Percentiles rank a stretch among this genome's conserved stretches.
These are phyloP conservation scores for Parazoanthus swiftii DNA, from an alignment of 92 coral and sea anemone species.

Conservation along the genomic window DNA sequence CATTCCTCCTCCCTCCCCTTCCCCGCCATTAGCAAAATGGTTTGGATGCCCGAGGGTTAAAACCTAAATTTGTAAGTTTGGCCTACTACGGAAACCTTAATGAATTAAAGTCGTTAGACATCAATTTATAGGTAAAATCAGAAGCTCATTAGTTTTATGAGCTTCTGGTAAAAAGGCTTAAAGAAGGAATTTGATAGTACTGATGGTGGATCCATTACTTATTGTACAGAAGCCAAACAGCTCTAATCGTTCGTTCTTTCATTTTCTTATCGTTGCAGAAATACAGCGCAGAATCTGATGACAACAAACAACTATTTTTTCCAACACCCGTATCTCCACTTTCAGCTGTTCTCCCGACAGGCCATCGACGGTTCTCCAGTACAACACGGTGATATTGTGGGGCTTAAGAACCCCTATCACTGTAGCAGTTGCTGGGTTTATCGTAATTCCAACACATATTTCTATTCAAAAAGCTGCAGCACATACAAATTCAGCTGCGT, in stretches of 20 bases:
- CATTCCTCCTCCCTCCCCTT: not conserved
- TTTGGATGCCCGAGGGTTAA: no score
- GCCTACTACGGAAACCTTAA: no score
- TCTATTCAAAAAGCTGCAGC: not conserved
- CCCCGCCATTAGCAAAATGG: not conserved
- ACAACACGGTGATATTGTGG: conserved; percentile 5
- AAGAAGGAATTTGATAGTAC: no score
- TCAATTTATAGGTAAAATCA: no score
- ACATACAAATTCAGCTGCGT: not conserved
- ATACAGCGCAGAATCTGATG: not conserved
- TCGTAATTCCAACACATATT: not conserved
- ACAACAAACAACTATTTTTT: not conserved
- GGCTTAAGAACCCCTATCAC: not conserved
- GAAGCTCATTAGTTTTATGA: no score
- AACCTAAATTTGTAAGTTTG: no score
- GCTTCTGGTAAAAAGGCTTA: no score
- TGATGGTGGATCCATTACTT: no score
- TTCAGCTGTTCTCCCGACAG: conserved; percentile 13
- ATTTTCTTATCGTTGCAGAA: not conserved
- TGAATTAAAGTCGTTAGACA: no score
- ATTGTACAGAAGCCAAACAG: no score
- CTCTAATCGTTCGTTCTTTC: no score
- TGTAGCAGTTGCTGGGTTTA: not conserved
- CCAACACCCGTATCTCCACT: not conserved
- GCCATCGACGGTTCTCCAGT: conserved; percentile 1